Percentiles rank a stretch among this genome's conserved stretches.
Conservation (phyloP, 2,113 vertebrate species). For the Pungitius pungitius region DNA sequence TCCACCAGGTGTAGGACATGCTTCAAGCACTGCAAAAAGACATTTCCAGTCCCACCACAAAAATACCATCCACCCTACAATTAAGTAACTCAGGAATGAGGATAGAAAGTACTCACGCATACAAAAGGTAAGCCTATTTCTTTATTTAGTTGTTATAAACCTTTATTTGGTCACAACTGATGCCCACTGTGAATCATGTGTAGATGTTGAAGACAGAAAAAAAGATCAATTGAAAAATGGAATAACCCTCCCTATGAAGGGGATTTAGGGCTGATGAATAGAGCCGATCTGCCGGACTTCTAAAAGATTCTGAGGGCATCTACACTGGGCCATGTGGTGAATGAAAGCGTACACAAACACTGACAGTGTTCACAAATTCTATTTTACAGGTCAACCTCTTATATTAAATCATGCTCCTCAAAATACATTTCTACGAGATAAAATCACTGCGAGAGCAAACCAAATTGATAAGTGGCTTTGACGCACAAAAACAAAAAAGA, state of each 20-base stretch:
- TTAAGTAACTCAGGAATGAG: background rate
- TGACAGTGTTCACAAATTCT: conserved; percentile 47
- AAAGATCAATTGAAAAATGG: background rate
- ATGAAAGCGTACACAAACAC: conserved; percentile 21
- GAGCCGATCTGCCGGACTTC: background rate
- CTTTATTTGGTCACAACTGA: conserved; percentile 68
- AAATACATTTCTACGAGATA: conserved; percentile 51
- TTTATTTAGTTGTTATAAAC: conserved; percentile 39
- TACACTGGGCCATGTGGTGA: conserved; percentile 3
- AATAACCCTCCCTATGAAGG: conserved; percentile 26
- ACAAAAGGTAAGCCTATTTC: background rate
- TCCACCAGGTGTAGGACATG: background rate
- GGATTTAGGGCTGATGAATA: background rate
- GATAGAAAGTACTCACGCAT: background rate
- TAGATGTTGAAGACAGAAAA: conserved; percentile 19
- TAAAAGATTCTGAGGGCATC: conserved; percentile 18
- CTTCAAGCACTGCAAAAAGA: background rate
- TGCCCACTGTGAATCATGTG: conserved; percentile 25
- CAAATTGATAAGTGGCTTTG: background rate
- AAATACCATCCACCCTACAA: background rate
- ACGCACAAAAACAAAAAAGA: conserved; percentile 14
- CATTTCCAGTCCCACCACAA: background rate
- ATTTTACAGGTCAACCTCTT: conserved; percentile 60
- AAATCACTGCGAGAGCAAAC: conserved; percentile 59
- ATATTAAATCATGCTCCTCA: conserved; percentile 35